Base-by-base conservation (phyloP, 2,888 invertebrate genomes). In the Pantelozetes paolii region DNA sequence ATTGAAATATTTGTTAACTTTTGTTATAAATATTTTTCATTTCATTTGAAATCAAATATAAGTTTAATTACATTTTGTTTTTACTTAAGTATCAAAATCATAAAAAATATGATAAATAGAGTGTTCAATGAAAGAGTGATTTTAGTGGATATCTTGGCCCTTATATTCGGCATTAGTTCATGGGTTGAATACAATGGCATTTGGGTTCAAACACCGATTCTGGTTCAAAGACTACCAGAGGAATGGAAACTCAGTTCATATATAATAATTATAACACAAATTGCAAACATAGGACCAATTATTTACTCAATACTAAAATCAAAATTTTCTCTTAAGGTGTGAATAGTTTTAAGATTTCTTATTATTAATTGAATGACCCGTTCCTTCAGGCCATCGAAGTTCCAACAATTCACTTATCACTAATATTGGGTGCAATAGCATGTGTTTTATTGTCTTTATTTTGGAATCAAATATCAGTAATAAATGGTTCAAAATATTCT, bases 121-220 rank as follows among this genome's bases (percentile, higher is more conserved):
- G 18, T 40, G 18, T 69, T 69, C 28, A 42, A 26, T 20, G 69
- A 69, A 45, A 69, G 69, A 45, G 69, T 69, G 42, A 45, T 69
- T 69, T 69, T 45, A 26, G 45, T 69, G 28, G 69, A 91, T 82
- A 80, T 88, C 76, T 83, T 92, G 75, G 88, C 91, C 78, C 86
- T 88, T 76, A 84, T 89, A 79, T 94, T 94, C 87, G 84, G 84
- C 13, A 81, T 84, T 18, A 82, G 83, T 28, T 83, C 94, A 50
- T 95, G 94, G 94, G 86, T 94, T 78, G 90, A 90, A 67, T 88
- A 94, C 73, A 95, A 94, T 84, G 91, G 91, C 13, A 86, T 92
- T 76, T 95, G 89, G 85, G 89, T 94, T 77, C 92, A 95, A 82
- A 84, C 94, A 77, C 94, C 94, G n/a, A 84, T 94, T 77, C 84